Conservation (phyloP, 1,140 invertebrate species). For the Melitaea cinxia region DNA sequence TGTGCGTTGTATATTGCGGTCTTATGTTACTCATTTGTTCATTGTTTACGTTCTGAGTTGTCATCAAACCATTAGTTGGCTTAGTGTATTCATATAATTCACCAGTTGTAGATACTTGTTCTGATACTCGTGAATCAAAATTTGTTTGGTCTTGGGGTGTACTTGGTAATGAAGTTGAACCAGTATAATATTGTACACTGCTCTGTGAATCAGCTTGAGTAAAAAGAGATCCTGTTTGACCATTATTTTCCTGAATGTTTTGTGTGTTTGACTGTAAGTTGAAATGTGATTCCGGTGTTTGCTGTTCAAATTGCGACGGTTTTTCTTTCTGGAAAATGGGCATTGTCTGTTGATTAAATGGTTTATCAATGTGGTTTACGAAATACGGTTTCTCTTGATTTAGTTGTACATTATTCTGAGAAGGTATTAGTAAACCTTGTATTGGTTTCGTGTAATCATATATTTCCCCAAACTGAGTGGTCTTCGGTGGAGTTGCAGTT, state of each 20-base stretch:
- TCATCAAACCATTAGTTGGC: conserved; percentile 10
- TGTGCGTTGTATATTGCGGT: no score
- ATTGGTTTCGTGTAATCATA: conserved; percentile 17
- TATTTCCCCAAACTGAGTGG: conserved; percentile 1
- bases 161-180: background rate
- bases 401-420: background rate
- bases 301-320: background rate
- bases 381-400: background rate
- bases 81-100: conserved; percentile 52
- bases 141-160: background rate
- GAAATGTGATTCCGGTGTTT: background rate
- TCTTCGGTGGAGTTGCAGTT: conserved; percentile 3
- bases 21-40: no score
- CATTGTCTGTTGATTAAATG: background rate
- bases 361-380: background rate
- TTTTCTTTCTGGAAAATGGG: background rate
- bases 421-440: conserved; percentile 7
- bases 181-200: background rate
- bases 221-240: background rate
- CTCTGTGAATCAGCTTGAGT: background rate
- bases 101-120: background rate
- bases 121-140: background rate
- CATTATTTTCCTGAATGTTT: background rate
- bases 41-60: background rate
- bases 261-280: background rate